Conservation (phyloP, 37 sponge, comb jelly and placozoan genomes). For the Diacarnus erythraeanus region DNA sequence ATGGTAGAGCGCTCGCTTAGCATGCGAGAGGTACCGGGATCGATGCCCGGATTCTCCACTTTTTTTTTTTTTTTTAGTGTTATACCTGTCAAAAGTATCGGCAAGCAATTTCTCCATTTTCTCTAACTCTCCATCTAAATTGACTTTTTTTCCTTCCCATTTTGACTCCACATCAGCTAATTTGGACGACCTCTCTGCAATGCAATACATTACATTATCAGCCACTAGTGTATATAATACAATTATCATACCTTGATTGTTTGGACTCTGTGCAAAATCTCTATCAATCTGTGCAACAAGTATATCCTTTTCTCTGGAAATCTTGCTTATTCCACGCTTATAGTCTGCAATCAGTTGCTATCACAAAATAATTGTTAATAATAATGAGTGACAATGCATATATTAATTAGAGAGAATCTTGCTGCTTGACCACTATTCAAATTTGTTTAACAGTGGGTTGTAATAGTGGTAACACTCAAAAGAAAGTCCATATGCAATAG, state of each 20-base stretch:
- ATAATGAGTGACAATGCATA: background rate
- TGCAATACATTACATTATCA: background rate
- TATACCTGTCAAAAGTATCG: conserved; percentile 25
- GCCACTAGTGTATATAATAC: background rate
- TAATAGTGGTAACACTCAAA: too few relatives aligned
- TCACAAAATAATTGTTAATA: background rate
- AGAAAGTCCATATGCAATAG: too few relatives aligned
- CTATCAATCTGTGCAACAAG: conserved; percentile 22
- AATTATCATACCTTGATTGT: conserved; percentile 43
- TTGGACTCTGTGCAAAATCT: conserved; percentile 60
- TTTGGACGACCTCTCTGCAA: conserved; percentile 32
- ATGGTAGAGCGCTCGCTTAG: conserved; percentile 47
- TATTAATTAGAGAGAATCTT: too few relatives aligned
- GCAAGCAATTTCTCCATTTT: conserved; percentile 41
- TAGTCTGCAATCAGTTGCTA: conserved; percentile 53
- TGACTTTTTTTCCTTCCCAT: conserved; percentile 34
- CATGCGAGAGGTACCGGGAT: conserved; percentile 47
- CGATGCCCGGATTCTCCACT: conserved; percentile 36
- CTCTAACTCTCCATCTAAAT: conserved; percentile 30
- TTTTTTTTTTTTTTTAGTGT: conserved; percentile 8
- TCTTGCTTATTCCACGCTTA: conserved; percentile 24
- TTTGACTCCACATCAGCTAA: conserved; percentile 27
- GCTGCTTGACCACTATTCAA: too few relatives aligned
- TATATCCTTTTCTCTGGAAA: conserved; percentile 29
- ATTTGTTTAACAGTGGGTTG: too few relatives aligned